Percentiles rank a stretch among this genome's conserved stretches.
These are phyloP conservation scores for Andrena minutula DNA, from an alignment of 2,888 invertebrate species.

Conservation along the genomic window DNA sequence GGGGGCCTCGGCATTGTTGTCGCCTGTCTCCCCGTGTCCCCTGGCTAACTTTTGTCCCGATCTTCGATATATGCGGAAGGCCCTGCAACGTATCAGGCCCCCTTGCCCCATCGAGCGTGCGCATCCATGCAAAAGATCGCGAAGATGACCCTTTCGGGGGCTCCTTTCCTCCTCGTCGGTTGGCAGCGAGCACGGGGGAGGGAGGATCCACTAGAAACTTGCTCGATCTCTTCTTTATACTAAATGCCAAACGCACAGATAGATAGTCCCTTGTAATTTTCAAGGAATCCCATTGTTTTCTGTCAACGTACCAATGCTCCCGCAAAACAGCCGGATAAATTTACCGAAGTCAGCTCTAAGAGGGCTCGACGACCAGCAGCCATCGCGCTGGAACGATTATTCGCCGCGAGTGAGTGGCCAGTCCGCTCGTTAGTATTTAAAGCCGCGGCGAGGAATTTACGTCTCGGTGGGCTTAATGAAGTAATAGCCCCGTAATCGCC, in stretches of 20 bases:
- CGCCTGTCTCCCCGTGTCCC: constrained; percentile 73
- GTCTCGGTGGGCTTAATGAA: constrained; percentile 64
- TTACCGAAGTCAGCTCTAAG: no score
- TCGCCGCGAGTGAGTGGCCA: neutral
- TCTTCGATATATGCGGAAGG: constrained; percentile 71
- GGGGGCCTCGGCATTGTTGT: constrained; percentile 83
- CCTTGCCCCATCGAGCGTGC: constrained; percentile 24
- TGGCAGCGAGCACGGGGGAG: constrained; percentile 9
- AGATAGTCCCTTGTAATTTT: neutral
- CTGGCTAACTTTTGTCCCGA: constrained; percentile 79
- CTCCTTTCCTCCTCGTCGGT: constrained; percentile 39
- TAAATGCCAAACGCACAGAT: neutral
- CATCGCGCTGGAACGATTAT: constrained; percentile 24
- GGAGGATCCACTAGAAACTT: constrained; percentile 31
- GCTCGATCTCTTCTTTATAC: constrained; percentile 34
- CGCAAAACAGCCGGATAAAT: no score
- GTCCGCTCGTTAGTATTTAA: constrained; percentile 49
- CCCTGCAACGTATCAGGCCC: constrained; percentile 52
- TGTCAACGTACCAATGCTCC: no score
- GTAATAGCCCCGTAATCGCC: constrained; percentile 67
- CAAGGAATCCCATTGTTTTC: neutral
- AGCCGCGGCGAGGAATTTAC: constrained; percentile 43
- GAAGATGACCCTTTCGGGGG: constrained; percentile 80
- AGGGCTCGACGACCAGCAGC: neutral
- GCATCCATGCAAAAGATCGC: constrained; percentile 83